These are phyloP conservation scores for Sebastes jordani DNA, from an alignment of 2,797 vertebrate species.

Conservation along the genomic window DNA sequence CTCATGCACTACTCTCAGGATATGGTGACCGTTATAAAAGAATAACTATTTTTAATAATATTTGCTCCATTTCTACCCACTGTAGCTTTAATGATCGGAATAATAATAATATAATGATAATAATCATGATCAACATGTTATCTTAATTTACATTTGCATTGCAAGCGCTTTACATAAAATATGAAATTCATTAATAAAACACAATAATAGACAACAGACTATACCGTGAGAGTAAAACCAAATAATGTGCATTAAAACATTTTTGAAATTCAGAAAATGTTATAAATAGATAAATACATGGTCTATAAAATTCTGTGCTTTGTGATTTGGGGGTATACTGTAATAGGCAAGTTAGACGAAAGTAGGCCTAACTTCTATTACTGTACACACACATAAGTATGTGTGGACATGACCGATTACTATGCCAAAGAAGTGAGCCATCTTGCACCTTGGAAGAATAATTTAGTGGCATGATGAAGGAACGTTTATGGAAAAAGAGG, in stretches of 20 bases:
- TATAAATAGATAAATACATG: neutral
- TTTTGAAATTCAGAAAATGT: neutral
- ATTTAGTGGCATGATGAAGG: conserved; percentile 25
- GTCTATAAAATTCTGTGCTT: neutral
- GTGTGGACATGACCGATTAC: neutral
- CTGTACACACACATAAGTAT: neutral
- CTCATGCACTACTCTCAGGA: too few species aligned
- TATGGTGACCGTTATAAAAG: too few species aligned
- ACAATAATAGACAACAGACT: neutral
- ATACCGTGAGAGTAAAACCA: neutral
- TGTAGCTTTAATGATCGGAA: neutral
- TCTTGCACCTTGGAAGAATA: conserved; percentile 27
- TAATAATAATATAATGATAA: neutral
- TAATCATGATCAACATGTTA: neutral
- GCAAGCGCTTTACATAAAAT: neutral
- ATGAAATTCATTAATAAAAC: neutral
- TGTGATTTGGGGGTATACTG: neutral
- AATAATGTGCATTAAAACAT: neutral
- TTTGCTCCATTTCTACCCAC: too few species aligned
- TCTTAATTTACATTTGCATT: neutral
- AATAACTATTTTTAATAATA: too few species aligned
- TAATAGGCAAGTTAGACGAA: neutral
- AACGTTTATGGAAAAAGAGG: conserved; percentile 4
- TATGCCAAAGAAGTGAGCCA: conserved; percentile 13
- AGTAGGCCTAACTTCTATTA: neutral